Conservation (phyloP, 2,888 invertebrate genomes). For the Agonum fuliginosum region DNA sequence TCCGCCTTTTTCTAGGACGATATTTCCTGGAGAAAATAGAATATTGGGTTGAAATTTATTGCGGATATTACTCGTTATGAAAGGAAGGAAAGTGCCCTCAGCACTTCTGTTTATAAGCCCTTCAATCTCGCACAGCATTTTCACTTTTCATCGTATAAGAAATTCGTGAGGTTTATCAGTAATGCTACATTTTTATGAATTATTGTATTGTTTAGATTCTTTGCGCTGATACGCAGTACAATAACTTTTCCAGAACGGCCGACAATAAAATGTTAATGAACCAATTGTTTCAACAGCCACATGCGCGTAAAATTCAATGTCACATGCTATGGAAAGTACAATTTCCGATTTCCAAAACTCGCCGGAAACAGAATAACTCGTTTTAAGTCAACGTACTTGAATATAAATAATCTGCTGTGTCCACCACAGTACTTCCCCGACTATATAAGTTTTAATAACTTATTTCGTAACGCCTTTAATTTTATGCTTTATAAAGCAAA, state of each 20-base stretch:
- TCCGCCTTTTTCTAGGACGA: constrained; percentile 34
- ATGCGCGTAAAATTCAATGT: not conserved
- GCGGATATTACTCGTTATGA: constrained; percentile 57
- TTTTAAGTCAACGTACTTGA: constrained; percentile 15
- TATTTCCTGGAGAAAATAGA: constrained; percentile 56
- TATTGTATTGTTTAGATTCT: too few species aligned
- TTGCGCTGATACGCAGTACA: not conserved
- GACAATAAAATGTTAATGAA: not conserved
- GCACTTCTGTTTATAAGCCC: constrained; percentile 40
- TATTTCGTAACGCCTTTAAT: too few species aligned
- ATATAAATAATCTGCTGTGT: too few species aligned
- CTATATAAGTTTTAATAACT: too few species aligned
- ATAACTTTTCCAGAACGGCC: not conserved
- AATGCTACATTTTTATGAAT: too few species aligned
- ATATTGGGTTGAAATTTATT: constrained; percentile 54
- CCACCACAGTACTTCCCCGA: too few species aligned
- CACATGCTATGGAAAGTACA: constrained; percentile 18
- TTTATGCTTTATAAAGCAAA: too few species aligned
- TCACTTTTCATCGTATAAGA: constrained; percentile 1
- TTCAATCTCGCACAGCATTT: constrained; percentile 12
- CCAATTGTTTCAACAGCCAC: not conserved
- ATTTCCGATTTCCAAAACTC: constrained; percentile 14
- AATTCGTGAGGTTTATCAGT: too few species aligned
- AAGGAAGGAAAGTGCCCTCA: constrained; percentile 43
- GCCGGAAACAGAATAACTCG: not conserved